Evolutionary conservation across 2,113 vertebrate species (phyloP).

Genomic region (Casuarius casuarius): DNA sequence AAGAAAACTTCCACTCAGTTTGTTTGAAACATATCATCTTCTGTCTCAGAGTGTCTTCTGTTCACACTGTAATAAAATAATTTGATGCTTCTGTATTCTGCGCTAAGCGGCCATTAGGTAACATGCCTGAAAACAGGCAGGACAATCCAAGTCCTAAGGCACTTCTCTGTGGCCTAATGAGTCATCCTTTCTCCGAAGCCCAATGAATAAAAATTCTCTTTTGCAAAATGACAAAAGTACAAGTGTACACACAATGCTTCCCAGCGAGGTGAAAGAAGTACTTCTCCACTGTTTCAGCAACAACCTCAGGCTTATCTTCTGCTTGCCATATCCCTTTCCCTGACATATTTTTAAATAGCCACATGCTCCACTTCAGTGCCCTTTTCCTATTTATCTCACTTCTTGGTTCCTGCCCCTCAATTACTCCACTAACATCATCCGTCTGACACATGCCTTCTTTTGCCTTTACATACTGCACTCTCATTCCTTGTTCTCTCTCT

Average conservation of each 20-base stretch:
- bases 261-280: background rate
- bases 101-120: background rate
- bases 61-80: background rate
- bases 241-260: background rate
- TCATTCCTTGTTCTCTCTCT: background rate
- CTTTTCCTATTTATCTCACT: background rate
- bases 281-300: background rate
- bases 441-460: background rate
- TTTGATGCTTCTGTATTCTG: background rate
- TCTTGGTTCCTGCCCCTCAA: background rate
- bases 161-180: background rate
- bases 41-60: background rate
- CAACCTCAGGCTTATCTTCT: background rate
- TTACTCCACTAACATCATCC: background rate
- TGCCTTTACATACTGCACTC: background rate
- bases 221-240: background rate
- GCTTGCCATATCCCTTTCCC: background rate
- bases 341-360: background rate
- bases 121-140: background rate
- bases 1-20: background rate
- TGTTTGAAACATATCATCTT: background rate
- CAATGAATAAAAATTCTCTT: background rate
- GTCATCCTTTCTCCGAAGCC: background rate
- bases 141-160: background rate
- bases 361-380: background rate